Conservation (phyloP, 2,888 invertebrate genomes). For the Petrolisthes manimaculis region DNA sequence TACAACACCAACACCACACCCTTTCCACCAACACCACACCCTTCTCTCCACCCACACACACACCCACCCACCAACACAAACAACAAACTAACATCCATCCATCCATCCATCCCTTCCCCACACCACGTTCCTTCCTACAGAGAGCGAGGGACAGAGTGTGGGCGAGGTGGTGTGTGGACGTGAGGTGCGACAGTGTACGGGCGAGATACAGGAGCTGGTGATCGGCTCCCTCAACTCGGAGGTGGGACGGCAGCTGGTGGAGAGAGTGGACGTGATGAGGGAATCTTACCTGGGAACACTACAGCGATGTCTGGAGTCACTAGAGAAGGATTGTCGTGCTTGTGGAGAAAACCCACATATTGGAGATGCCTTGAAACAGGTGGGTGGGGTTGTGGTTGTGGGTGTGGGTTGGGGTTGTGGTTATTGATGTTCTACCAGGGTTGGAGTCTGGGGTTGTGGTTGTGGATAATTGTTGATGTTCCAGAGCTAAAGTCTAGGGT, state of each 20-base stretch:
- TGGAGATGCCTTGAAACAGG: constrained; percentile 82
- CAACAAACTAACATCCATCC: too few species aligned
- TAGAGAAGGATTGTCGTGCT: constrained; percentile 75
- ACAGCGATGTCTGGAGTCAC: constrained; percentile 80
- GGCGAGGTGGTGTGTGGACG: constrained; percentile 67
- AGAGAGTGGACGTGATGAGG: constrained; percentile 84
- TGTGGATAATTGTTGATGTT: neutral
- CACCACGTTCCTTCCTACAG: too few species aligned
- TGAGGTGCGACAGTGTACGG: constrained; percentile 74
- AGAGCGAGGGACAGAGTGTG: neutral
- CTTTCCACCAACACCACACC: too few species aligned
- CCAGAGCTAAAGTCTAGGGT: too few species aligned
- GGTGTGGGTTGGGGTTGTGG: neutral
- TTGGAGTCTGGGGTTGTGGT: neutral
- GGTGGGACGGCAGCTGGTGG: constrained; percentile 82
- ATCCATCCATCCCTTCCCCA: too few species aligned
- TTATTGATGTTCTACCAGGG: neutral
- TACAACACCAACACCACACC: too few species aligned
- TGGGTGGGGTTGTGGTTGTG: constrained; percentile 68
- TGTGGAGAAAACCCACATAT: constrained; percentile 75
- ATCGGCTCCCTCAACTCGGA: constrained; percentile 81
- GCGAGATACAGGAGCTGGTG: constrained; percentile 83
- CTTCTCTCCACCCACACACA: too few species aligned
- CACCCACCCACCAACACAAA: too few species aligned
- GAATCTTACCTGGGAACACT: constrained; percentile 87